Evolutionary conservation across 2,888 invertebrate genomes (phyloP), one percentile per base, ranked within the genome.

Genomic region (Kuschelorhynchus macadamiae): DNA sequence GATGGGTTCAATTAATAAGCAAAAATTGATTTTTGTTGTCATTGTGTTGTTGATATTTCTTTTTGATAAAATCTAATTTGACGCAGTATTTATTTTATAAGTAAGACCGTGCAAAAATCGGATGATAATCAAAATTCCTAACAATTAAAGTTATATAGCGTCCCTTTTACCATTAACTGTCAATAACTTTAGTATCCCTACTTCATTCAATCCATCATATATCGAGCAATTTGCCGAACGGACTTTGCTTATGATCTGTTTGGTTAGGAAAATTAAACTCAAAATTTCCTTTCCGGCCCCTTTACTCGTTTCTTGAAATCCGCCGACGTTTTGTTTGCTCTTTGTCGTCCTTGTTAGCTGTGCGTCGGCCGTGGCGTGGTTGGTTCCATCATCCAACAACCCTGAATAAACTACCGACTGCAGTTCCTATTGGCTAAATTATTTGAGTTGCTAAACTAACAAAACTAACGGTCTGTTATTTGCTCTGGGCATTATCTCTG

Each of bases 371-470:
- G n/a, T 59, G 47, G 44, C 61, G 60, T 65, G 63, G 64, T 47
- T 72, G 68, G 70, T 71, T 69, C 72, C 68, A 71, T 65, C 72
- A 67, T 71, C 74, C 65, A 65, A 73, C 76, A 77, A 76, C 79
- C 80, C 79, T 78, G 81, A 78, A 77, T 80, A 82, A 82, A 82
- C 81, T 61, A 9, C 9, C 69, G 49, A 55, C 79, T 80, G 81
- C 81, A 80, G 80, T 81, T 67, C 80, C 82, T 81, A 81, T 81
- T 78, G 82, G 81, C 82, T 82, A 83, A 83, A 83, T 83, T 83
- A 83, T 83, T 84, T 83, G 83, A 84, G 83, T 83, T 84, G 81
- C 82, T 83, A 80, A 83, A 83, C 83, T 83, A 83, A 83, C 82
- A 83, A 81, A 83, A 82, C 82, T 82, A 83, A 83, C 83, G 81